Percentiles rank a stretch among this genome's conserved stretches.
These are phyloP conservation scores for Branchellion lobata DNA, from an alignment of 2,888 invertebrate species.

Conservation along the genomic window DNA sequence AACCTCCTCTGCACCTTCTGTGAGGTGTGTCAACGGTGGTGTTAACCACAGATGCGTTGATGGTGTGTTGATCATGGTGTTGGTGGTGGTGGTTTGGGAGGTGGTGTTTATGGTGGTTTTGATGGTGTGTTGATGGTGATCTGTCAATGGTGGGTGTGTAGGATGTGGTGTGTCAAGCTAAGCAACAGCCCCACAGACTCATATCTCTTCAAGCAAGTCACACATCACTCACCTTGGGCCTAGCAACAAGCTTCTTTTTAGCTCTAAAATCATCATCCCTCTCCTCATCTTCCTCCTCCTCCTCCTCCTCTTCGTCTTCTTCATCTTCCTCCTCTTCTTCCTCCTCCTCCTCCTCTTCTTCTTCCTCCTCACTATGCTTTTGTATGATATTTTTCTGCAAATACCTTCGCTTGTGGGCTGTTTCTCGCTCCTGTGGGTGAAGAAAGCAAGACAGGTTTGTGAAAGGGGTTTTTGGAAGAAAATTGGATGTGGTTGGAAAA, in stretches of 20 bases:
- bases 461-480: no score
- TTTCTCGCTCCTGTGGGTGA: no score
- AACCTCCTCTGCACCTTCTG: background rate
- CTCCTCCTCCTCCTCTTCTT: constrained; percentile 14
- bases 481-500: no score
- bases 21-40: no score
- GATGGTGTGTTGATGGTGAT: background rate
- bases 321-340: background rate
- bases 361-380: background rate
- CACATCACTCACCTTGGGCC: background rate
- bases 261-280: constrained; percentile 1
- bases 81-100: background rate
- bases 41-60: no score
- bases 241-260: background rate
- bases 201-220: no score
- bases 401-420: background rate
- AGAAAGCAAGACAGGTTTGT: no score
- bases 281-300: background rate
- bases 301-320: no score
- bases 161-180: background rate
- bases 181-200: no score
- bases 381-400: background rate
- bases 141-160: background rate
- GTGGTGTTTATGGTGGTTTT: no score
- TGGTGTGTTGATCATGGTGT: background rate